These are phyloP conservation scores for Grammomys surdaster DNA, from an alignment of 2,113 vertebrate species.

Conservation along the genomic window DNA sequence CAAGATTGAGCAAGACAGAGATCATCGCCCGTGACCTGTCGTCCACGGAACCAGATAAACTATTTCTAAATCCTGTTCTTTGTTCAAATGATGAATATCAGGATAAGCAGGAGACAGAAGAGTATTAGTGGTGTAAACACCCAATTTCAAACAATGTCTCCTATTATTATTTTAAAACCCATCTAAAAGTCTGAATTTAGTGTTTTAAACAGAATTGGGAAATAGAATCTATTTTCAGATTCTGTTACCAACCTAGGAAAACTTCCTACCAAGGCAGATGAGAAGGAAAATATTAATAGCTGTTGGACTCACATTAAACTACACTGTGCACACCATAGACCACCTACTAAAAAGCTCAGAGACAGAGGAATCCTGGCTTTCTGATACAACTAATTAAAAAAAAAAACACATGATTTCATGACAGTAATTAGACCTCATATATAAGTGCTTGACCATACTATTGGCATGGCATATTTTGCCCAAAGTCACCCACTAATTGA, in stretches of 20 bases:
- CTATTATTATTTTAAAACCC: neutral
- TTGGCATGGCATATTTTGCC: neutral
- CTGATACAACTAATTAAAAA: neutral
- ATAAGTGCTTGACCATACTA: neutral
- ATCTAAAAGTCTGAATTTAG: neutral
- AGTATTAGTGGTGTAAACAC: neutral
- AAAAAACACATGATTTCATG: neutral
- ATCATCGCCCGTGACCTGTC: too few relatives aligned
- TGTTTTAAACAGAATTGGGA: neutral
- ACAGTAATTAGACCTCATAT: neutral
- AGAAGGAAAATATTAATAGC: neutral
- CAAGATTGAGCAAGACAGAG: too few relatives aligned
- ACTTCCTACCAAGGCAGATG: neutral
- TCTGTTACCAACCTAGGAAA: neutral
- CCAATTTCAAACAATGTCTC: neutral
- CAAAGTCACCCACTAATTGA: neutral
- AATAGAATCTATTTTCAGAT: neutral
- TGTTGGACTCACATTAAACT: neutral
- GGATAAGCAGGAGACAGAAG: neutral
- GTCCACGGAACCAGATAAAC: too few relatives aligned
- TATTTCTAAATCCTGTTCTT: constrained; percentile 29
- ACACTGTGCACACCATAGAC: neutral
- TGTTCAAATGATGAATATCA: neutral
- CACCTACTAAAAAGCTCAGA: neutral
- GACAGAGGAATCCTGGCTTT: neutral